Base-by-base conservation (phyloP, 2,888 invertebrate species). In the Masnerella sp. region DNA sequence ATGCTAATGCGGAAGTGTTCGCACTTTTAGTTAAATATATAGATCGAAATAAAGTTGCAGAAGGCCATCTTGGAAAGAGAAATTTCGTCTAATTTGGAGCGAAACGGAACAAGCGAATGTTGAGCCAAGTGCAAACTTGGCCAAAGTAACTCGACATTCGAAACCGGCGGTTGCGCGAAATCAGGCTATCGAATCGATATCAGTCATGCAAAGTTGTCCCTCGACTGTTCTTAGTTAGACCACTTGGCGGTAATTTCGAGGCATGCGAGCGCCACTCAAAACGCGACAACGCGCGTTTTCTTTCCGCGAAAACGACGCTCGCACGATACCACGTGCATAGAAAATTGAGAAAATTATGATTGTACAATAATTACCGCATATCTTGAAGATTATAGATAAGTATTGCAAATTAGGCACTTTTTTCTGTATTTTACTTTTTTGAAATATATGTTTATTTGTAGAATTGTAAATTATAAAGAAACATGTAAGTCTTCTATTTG, bases 121-220 rank as follows among this genome's bases (percentile, higher is more conserved):
- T 49, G 49, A 49, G 49, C 42, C 43, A 52, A 67, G 56, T 59
- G 62, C 43, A 73, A 82, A 82, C 79, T 81, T 82, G 77, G 75
- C 77, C 52, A 65, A 72, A 78, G 78, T 77, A 76, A 76, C 79
- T 78, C 77, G 70, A 77, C 78, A 74, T 80, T 81, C 79, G 76
- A 79, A 83, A 83, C 81, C 81, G 78, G 78, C 76, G 71, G 74
- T 76, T 68, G 36, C 45, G 79, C 79, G 81, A 83, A 85, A 85
- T 86, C 83, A 80, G 82, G 81, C 80, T 83, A 86, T 86, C 79
- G 82, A 83, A 86, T 85, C 84, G 84, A 78, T 82, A 83, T 85
- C 78, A 81, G 84, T 85, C 83, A 84, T 83, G 83, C 79, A 81
- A 79, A 77, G 80, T 80, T 68, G 71, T 68, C 75, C 75, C 65